Base-by-base conservation (phyloP, 2,888 invertebrate species). In the Criorhina ranunculi region DNA sequence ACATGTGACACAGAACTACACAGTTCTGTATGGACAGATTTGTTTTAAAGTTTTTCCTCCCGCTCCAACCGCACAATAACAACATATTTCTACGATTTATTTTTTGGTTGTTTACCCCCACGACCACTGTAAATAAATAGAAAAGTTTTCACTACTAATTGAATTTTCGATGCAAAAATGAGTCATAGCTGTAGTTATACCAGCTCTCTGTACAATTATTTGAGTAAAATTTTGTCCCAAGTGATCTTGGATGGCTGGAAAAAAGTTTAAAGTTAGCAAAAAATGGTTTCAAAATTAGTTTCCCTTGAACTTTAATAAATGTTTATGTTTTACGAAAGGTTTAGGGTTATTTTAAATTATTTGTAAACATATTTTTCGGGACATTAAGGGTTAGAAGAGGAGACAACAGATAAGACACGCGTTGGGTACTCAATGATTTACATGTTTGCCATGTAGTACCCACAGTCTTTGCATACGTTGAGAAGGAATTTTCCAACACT, bases 141-240 rank as follows among this genome's bases (percentile, higher is more conserved):
- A 59, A 67, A 76, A 67, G 51, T 76, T 76, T 67, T 53, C 31
- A 49, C 35, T 57, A 40, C 67, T 76, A 67, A 76, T 76, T 76
- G 76, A 67, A 76, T 76, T 76, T 76, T 76, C 67, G 15, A 67
- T 67, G 59, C 59, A 51, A 59, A 75, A 76, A 40, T 37, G 64
- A 66, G 42, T 60, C 15, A 60, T 60, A 7, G 60, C 5, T 7
- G 59, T 8, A 44, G 42, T 53, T 53, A 8, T 33, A 17, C 15
- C 2, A 8, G 17, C 33, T n/a, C 12, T 29, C 12, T 29, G 29
- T 5, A 51, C 2, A 44, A 44, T 8, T 44, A 49, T 11, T 31
- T 60, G 37, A 59, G 37, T 12, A n/a, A 37, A 49, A 49, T 59
- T 49, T 35, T 37, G 49, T 60, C 70, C 59, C 59, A 49, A 72